Conservation (phyloP, 2,113 vertebrate species). For the Suncus etruscus region DNA sequence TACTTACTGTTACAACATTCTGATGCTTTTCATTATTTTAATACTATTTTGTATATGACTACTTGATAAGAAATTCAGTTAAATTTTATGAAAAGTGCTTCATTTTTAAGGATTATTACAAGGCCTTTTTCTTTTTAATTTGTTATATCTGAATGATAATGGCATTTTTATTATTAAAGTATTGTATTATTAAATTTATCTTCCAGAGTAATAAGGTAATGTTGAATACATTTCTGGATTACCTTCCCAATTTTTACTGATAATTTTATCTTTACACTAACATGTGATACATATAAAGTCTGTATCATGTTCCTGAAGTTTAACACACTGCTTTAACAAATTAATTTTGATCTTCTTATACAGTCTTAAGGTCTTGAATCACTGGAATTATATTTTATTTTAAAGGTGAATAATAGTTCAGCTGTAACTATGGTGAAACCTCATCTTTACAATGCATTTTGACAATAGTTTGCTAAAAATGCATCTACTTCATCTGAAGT, state of each 20-base stretch:
- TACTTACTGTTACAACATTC: slow-evolving; percentile 4
- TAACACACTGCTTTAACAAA: not conserved
- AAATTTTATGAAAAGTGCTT: slow-evolving; percentile 21
- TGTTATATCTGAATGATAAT: not conserved
- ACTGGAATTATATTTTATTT: not conserved
- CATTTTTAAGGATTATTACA: not conserved
- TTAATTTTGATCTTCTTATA: not conserved
- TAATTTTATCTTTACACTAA: not conserved
- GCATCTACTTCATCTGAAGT: not conserved
- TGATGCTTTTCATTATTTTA: slow-evolving; percentile 11
- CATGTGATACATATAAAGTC: not conserved
- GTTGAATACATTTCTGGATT: not conserved
- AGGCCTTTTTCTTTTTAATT: not conserved
- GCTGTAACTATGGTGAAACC: not conserved
- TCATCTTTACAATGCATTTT: not conserved
- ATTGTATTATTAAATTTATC: not conserved
- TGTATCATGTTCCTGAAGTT: not conserved
- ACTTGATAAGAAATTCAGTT: not conserved
- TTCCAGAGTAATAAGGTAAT: not conserved
- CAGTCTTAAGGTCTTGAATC: not conserved
- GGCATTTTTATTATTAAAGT: not conserved
- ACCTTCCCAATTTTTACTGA: not conserved
- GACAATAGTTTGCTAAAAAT: slow-evolving; percentile 9
- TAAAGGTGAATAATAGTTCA: not conserved
- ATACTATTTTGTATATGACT: not conserved